A percentile compares a stretch with the other conserved stretches of the same genome.
phyloP scores from a whole-genome alignment of 2,888 invertebrate species.

The Drosophila fungiperda region DNA sequence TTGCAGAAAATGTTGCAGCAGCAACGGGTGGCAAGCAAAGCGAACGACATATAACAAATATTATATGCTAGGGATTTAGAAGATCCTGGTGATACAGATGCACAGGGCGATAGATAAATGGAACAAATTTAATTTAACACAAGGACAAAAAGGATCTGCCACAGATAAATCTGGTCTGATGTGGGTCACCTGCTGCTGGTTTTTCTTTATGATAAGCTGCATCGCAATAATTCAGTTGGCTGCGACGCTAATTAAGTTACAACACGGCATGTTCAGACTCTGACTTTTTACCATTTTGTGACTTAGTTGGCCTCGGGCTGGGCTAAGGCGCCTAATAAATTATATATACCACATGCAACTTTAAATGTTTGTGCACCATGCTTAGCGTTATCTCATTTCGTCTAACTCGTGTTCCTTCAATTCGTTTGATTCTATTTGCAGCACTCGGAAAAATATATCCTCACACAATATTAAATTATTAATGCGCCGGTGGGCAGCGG shows the following conservation, averaged over 20 bases:
- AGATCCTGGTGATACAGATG: neutral
- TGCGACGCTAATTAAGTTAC: constrained; percentile 29
- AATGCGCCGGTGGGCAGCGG: constrained; percentile 48
- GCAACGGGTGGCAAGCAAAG: constrained; percentile 29
- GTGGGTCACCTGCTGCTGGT: constrained; percentile 19
- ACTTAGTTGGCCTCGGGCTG: constrained; percentile 47
- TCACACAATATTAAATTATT: constrained; percentile 60
- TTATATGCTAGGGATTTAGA: constrained; percentile 9
- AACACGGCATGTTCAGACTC: constrained; percentile 17
- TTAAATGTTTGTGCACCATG: constrained; percentile 44
- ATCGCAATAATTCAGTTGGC: constrained; percentile 11
- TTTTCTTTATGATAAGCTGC: constrained; percentile 20
- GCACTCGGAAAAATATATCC: constrained; percentile 26
- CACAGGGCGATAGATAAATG: constrained; percentile 26
- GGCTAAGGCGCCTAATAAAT: constrained; percentile 15
- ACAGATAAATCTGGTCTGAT: constrained; percentile 9
- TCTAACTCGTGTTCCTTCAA: neutral
- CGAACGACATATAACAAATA: constrained; percentile 72
- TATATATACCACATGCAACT: constrained; percentile 33
- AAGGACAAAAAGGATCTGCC: constrained; percentile 5
- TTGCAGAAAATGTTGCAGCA: constrained; percentile 38
- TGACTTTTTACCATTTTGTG: constrained; percentile 17
- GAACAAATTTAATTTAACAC: constrained; percentile 49
- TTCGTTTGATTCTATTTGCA: constrained; percentile 49
- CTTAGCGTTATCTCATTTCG: constrained; percentile 8